Evolutionary conservation across 2,113 vertebrate species (phyloP), one percentile per base, ranked within the genome.

Genomic region (Pluvialis apricaria): DNA sequence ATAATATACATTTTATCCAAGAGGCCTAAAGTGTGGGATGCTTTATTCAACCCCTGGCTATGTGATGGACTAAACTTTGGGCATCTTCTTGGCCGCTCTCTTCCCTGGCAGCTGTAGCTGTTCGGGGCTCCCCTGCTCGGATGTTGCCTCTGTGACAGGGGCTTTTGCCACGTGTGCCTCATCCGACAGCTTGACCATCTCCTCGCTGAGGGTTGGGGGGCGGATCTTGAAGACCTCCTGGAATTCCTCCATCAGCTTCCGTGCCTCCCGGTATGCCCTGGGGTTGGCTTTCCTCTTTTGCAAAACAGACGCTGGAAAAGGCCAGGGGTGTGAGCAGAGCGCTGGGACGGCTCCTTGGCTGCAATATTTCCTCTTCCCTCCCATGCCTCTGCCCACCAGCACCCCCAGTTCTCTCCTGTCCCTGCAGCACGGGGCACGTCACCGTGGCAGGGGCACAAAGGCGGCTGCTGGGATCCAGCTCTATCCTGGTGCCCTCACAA

Each of bases 161-260:
- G 47, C 32, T 79, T 83, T 75, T 15, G 26, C 34, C 47, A 5
- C 40, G 20, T 10, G 40, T 3, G 1, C 11, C 36, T 68, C 28
- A 1, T 19, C 40, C 3, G 0, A 13, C 0, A 4, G 31, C 45
- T 15, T 10, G 47, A 14, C 15, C 15, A 18, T 13, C 1, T 66
- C 84, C 44, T 42, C 22, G 2, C 90, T 14, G 0, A 90, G 66
- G 12, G 44, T 13, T 6, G n/a, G 52, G 7, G 96, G 75, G 26
- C 70, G 42, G 19, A 31, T 51, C 66, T 80, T 34, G 9, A 97
- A 97, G 19, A 97, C 93, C 3, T 84, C 61, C 8, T 54, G 97
- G 64, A 98, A 92, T 42, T 98, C 96, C 77, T 96, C 90, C 86
- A 98, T 70, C 73, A 98, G 90, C 49, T 31, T 45, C 69, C 61